A percentile compares a stretch with the other conserved stretches of the same genome.
These are phyloP conservation scores for Neoascia interrupta DNA, from an alignment of 2,888 invertebrate species.

Conservation along the genomic window DNA sequence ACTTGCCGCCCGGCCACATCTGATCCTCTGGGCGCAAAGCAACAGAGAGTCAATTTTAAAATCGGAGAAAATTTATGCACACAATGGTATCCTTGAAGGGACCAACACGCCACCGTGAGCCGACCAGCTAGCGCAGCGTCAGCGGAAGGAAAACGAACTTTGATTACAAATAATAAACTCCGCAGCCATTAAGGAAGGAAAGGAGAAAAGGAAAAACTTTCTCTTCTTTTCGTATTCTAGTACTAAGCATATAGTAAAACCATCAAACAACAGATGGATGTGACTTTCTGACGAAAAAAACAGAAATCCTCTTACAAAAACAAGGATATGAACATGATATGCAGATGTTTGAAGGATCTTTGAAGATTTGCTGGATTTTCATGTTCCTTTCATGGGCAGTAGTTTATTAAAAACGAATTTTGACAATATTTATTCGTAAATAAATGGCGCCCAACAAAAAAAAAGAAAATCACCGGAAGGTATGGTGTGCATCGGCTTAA, in stretches of 20 bases:
- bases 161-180: slow-evolving; percentile 62
- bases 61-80: slow-evolving; percentile 41
- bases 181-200: slow-evolving; percentile 51
- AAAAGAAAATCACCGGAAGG: slow-evolving; percentile 25
- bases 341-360: slow-evolving; percentile 51
- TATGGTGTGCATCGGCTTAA: not conserved
- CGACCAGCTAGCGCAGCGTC: not conserved
- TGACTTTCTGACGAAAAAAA: slow-evolving; percentile 6
- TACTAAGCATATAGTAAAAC: not conserved
- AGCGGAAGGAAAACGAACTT: slow-evolving; percentile 46
- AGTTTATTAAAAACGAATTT: slow-evolving; percentile 57
- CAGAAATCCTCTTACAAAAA: slow-evolving; percentile 3
- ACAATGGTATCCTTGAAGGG: slow-evolving; percentile 1
- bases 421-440: not conserved
- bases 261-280: slow-evolving; percentile 33
- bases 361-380: not conserved
- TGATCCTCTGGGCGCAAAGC: slow-evolving; percentile 24
- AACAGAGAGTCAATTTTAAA: slow-evolving; percentile 46
- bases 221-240: not conserved
- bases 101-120: not conserved
- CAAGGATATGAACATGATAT: slow-evolving; percentile 29
- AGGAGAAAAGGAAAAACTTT: slow-evolving; percentile 14
- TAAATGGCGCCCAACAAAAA: slow-evolving; percentile 40
- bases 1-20: not conserved
- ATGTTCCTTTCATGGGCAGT: slow-evolving; percentile 21